Evolutionary conservation across 2,888 invertebrate genomes (phyloP), one percentile per base, ranked within the genome.

Genomic region (Plebejus melissa): DNA sequence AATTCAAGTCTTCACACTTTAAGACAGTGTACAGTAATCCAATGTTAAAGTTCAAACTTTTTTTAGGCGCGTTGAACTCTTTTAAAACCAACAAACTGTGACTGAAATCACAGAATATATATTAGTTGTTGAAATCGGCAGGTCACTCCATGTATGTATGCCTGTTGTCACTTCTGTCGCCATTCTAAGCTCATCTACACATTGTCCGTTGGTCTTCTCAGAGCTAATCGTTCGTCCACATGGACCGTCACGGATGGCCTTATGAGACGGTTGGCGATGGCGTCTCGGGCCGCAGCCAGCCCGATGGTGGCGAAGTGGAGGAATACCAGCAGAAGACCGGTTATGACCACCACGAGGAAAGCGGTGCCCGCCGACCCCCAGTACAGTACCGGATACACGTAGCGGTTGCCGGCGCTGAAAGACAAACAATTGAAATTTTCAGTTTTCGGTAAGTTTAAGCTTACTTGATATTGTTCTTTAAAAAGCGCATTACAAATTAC

Each of bases 301-400:
- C 93, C 88, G 81, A 95, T 94, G 11, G 94, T 89, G 5, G 94
- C 80, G 60, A 95, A 88, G 86, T 97, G 96, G 7, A 96, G 88
- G 22, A 94, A 78, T 9, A 95, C 83, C 6, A 96, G 90, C 79
- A 97, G 94, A 1, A 95, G 82, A 0, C 95, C 93, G n/a, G 96
- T 96, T 60, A 95, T 92, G 0, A 94, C 83, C 76, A 95, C 95
- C 16, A 96, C 94, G 9, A 94, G 88, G 11, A 94, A 84, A 0
- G 96, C 95, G 46, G 89, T 86, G 9, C 94, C 94, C 0, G 97
- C 96, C 1, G 83, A 94, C 46, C 94, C 91, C 97, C 97, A 98
- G 88, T 97, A 94, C 77, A 98, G 88, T 76, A 97, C 95, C 38
- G 95, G 94, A 86, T 98, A 98, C 78, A 98, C 96, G 84, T 94